Evolutionary conservation across 2,797 vertebrate species (phyloP).

Genomic region (Denticeps clupeoides): DNA sequence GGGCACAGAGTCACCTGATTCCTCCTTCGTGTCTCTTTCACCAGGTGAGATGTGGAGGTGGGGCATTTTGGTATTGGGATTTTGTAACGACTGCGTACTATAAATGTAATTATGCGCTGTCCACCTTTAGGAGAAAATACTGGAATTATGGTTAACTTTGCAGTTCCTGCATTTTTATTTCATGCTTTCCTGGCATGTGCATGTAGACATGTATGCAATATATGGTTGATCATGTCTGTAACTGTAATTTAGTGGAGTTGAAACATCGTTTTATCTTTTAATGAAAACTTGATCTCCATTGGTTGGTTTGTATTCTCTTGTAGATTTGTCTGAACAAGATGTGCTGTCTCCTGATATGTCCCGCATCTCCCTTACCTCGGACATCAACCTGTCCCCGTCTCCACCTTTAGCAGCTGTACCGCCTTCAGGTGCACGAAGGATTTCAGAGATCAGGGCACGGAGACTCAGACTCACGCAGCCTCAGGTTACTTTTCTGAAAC

Average conservation of each 20-base stretch:
- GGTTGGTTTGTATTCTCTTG: conserved; percentile 3
- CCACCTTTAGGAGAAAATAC: too few species aligned
- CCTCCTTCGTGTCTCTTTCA: conserved; percentile 43
- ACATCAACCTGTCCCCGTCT: conserved; percentile 46
- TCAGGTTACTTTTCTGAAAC: conserved; percentile 18
- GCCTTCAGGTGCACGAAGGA: conserved; percentile 24
- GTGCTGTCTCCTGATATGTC: conserved; percentile 23
- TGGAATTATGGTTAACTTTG: too few species aligned
- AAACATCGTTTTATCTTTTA: too few species aligned
- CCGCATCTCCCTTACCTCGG: conserved; percentile 38
- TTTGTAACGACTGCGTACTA: too few species aligned
- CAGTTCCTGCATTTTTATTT: too few species aligned
- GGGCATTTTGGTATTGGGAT: too few species aligned
- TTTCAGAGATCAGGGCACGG: conserved; percentile 34
- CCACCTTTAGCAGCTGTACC: conserved; percentile 36
- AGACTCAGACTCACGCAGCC: conserved; percentile 34
- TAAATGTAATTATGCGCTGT: too few species aligned
- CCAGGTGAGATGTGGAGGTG: conserved; percentile 46
- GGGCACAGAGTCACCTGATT: conserved; percentile 43
- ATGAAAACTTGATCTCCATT: too few species aligned
- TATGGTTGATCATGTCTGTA: too few species aligned
- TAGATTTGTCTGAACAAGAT: conserved; percentile 30
- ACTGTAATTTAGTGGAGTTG: too few species aligned
- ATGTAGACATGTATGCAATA: too few species aligned
- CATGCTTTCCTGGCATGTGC: too few species aligned